Percentiles rank a stretch among this genome's conserved stretches.
Conservation (phyloP, 92 coral and sea anemone species). For the Desmophyllum pertusum region DNA sequence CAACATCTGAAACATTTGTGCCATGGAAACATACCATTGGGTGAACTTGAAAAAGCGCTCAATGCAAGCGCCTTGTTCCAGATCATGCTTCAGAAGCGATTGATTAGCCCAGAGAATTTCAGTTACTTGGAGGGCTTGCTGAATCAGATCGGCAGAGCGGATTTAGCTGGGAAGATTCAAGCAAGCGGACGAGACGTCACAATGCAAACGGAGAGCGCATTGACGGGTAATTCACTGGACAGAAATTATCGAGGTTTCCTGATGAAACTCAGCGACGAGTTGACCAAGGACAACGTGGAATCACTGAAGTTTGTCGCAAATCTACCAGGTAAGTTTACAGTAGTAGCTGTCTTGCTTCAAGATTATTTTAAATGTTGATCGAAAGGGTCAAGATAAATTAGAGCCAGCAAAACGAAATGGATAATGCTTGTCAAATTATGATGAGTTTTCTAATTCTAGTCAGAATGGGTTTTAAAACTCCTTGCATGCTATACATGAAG, state of each 20-base stretch:
- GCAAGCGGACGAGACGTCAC: constrained; percentile 51
- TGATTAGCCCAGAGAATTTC: constrained; percentile 57
- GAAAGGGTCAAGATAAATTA: neutral
- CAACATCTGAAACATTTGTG: constrained; percentile 79
- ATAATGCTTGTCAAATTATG: too few relatives aligned
- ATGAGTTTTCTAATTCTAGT: too few relatives aligned
- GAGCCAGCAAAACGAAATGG: too few relatives aligned
- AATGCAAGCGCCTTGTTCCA: constrained; percentile 55
- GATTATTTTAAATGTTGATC: neutral
- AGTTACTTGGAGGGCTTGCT: constrained; percentile 54
- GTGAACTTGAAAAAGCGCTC: constrained; percentile 56
- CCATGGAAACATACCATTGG: constrained; percentile 54
- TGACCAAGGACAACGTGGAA: constrained; percentile 70
- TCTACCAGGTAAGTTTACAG: constrained; percentile 78
- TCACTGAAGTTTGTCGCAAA: constrained; percentile 78
- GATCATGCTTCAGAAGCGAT: constrained; percentile 49
- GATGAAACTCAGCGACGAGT: constrained; percentile 76
- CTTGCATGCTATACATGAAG: neutral
- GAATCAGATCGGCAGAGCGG: constrained; percentile 57
- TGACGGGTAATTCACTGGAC: neutral
- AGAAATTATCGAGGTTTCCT: constrained; percentile 52
- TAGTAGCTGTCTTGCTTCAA: neutral
- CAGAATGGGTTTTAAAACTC: neutral
- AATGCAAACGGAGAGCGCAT: constrained; percentile 70
- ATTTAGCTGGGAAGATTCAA: constrained; percentile 60